Percentiles rank a stretch among this genome's conserved stretches.
phyloP scores from a whole-genome alignment of 2,113 vertebrate species.

The Channa argus region DNA sequence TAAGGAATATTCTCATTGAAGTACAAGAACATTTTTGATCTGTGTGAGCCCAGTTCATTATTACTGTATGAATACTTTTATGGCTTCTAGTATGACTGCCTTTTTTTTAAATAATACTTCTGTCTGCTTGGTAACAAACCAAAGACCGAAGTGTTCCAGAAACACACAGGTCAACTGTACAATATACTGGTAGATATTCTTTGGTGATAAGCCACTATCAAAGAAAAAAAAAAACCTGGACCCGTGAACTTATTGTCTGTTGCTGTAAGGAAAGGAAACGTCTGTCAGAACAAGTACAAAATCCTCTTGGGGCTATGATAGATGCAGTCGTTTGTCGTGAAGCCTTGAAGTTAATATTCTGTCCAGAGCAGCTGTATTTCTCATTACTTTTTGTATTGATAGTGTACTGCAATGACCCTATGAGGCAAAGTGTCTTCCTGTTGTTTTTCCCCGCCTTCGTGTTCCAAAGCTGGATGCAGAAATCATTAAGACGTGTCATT shows the following conservation, averaged over 20 bases:
- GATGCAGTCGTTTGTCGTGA: neutral
- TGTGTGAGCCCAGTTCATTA: neutral
- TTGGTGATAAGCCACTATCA: neutral
- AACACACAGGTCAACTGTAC: neutral
- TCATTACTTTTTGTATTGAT: neutral
- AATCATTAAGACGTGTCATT: slow-evolving; percentile 22
- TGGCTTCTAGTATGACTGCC: neutral
- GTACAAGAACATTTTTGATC: neutral
- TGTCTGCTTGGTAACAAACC: neutral
- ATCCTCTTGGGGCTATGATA: neutral
- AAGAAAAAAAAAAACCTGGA: no score
- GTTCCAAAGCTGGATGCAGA: slow-evolving; percentile 33
- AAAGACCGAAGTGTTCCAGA: neutral
- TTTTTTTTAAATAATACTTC: neutral
- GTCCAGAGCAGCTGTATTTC: neutral
- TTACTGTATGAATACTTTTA: neutral
- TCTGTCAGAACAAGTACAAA: neutral
- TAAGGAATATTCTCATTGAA: neutral
- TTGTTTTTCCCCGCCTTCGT: neutral
- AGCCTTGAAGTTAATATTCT: neutral
- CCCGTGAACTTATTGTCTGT: neutral
- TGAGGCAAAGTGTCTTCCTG: neutral
- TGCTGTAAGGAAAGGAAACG: neutral
- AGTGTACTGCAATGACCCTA: neutral
- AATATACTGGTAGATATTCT: neutral